These are phyloP conservation scores for Chloroceryle aenea DNA, from an alignment of 2,113 vertebrate species.

Conservation along the genomic window DNA sequence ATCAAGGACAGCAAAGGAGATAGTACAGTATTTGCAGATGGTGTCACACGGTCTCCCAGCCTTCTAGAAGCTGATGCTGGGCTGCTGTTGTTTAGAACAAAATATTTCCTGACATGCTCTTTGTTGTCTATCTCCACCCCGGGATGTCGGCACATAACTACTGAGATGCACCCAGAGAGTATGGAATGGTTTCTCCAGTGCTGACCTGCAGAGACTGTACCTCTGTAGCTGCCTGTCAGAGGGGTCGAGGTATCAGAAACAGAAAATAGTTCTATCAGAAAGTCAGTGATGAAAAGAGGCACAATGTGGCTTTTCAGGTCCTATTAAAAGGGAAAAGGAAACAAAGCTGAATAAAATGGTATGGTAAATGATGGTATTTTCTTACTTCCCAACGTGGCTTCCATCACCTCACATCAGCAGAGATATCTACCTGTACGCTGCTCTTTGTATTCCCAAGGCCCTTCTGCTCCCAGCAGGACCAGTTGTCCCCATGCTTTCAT, in stretches of 20 bases:
- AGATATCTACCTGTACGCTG: not conserved
- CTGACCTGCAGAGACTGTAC: not conserved
- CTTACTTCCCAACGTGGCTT: not conserved
- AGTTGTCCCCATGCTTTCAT: not conserved
- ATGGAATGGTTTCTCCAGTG: not conserved
- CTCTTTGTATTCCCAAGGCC: not conserved
- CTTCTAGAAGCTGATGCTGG: not conserved
- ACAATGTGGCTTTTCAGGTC: not conserved
- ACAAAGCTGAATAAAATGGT: not conserved
- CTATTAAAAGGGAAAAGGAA: not conserved
- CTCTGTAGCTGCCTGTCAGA: not conserved
- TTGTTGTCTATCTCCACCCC: not conserved
- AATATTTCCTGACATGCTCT: not conserved
- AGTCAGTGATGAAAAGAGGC: not conserved
- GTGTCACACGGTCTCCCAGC: not conserved
- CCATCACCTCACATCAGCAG: not conserved
- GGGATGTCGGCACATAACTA: not conserved
- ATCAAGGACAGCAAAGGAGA: conserved; percentile 13
- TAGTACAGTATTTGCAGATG: not conserved
- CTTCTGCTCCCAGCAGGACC: not conserved
- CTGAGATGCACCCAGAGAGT: not conserved
- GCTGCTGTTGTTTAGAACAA: not conserved
- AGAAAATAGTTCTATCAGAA: not conserved
- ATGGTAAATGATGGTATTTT: not conserved
- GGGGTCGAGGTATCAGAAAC: not conserved